Evolutionary conservation across 2,888 invertebrate species (phyloP).

Genomic region (Plebejus argus): DNA sequence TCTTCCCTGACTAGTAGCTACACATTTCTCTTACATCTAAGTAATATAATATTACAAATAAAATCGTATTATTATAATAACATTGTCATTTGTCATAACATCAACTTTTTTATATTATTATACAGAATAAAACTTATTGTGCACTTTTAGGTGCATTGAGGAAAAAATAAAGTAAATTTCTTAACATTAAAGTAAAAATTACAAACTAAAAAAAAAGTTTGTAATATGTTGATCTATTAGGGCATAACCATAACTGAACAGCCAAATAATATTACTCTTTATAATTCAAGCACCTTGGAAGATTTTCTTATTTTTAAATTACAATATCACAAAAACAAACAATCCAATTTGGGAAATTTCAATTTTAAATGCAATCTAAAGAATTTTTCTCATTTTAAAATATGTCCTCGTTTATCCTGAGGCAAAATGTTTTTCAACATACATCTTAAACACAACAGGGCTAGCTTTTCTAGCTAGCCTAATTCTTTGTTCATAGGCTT

Average conservation of each 20-base stretch:
- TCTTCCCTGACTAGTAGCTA: constrained; percentile 11
- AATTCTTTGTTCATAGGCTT: background rate
- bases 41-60: background rate
- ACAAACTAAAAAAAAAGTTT: background rate
- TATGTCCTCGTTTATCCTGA: background rate
- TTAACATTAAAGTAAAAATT: too few relatives aligned
- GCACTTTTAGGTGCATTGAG: background rate
- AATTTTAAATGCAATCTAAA: background rate
- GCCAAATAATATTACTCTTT: background rate
- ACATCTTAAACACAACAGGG: background rate
- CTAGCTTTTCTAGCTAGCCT: background rate
- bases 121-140: background rate
- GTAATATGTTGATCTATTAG: background rate
- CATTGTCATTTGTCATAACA: background rate
- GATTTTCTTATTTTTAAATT: background rate
- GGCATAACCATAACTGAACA: background rate
- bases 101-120: background rate
- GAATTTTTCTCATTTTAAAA: background rate
- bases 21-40: background rate
- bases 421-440: background rate
- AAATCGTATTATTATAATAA: background rate
- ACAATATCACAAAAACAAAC: background rate
- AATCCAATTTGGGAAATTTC: background rate
- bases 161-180: background rate
- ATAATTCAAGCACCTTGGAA: constrained; percentile 5